Base-by-base conservation (phyloP, 2,888 invertebrate genomes). In the Drosophila falleni region DNA sequence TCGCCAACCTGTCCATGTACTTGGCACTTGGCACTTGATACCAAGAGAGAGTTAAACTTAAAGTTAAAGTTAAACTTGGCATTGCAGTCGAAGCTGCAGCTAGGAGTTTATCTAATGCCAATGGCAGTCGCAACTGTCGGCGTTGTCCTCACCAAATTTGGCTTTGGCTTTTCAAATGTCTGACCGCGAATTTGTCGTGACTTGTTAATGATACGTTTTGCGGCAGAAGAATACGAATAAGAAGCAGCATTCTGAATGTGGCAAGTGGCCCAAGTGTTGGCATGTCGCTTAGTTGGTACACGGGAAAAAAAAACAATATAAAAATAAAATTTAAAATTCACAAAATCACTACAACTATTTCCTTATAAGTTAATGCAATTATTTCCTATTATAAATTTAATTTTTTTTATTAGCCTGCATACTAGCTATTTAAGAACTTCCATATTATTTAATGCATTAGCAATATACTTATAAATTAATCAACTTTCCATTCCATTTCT, bases 121-220 rank as follows among this genome's bases (percentile, higher is more conserved):
- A 65, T 55, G 66, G 51, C 60, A 23, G 46, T 50, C 33, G 44
- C 60, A 73, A 74, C 74, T 68, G 68, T 72, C 68, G 78, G 71
- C 81, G 72, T 71, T 76, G 85, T 72, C 77, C 81, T 71, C 64
- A 69, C 86, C 89, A 86, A 86, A 89, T 86, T 86, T 89, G 86
- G 86, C 85, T 72, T 84, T 79, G 77, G 67, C 74, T 84, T 71
- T 80, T 79, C 89, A 89, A 89, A 89, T 81, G 89, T 81, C 89
- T 81, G 72, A 60, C 59, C 70, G 85, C 80, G 90, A 91, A 91
- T 90, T 90, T 90, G 90, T 90, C 90, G 90, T 90, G 90, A 90
- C 90, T 90, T 89, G 91, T 90, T 90, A 90, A 90, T 90, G 91
- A 91, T 87, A 89, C 87, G 86, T 86, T 83, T 51, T 35, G 44